Evolutionary conservation across 2,797 vertebrate species (phyloP), one percentile per base, ranked within the genome.

Genomic region (Hapalemur alaotrensis): DNA sequence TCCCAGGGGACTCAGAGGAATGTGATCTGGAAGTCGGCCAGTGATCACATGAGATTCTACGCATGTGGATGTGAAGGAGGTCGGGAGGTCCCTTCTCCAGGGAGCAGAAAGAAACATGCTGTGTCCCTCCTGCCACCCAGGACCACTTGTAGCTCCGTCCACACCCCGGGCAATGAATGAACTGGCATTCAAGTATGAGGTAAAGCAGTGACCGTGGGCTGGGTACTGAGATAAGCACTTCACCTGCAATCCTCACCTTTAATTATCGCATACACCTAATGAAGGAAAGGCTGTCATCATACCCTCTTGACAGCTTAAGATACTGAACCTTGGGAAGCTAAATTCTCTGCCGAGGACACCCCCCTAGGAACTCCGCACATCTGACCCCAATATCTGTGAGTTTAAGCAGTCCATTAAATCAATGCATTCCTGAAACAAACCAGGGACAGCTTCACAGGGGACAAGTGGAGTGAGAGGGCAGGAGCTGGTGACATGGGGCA

Each of bases 61-160:
- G 15, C n/a, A 30, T 18, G 7, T 0, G 1, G 10, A n/a, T 61
- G 22, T 6, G 30, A 23, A 83, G 4, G 52, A 41, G 17, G 13
- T 7, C 14, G 14, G 46, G 32, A 90, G 41, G 25, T 3, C 18
- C 18, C 13, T 32, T 79, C 28, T 57, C 35, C 4, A 0, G 0
- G 18, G 65, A 73, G 32, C 5, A 10, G 14, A 69, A 43, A 61
- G 54, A 85, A 79, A 4, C 17, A 43, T 8, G 38, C 1, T 23
- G 11, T 12, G 38, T 15, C 20, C 22, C 46, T 52, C 61, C 32
- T 65, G 32, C 41, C 7, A 3, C 73, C 52, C 38, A 20, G 54
- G 22, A 70, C 67, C 23, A 30, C 30, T 28, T 20, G 7, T 23
- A 46, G 11, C 32, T 80, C n/a, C 13, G n/a, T 91, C 2, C 46